These are phyloP conservation scores for Schizaphis graminum DNA, from an alignment of 2,888 invertebrate genomes.

Conservation along the genomic window DNA sequence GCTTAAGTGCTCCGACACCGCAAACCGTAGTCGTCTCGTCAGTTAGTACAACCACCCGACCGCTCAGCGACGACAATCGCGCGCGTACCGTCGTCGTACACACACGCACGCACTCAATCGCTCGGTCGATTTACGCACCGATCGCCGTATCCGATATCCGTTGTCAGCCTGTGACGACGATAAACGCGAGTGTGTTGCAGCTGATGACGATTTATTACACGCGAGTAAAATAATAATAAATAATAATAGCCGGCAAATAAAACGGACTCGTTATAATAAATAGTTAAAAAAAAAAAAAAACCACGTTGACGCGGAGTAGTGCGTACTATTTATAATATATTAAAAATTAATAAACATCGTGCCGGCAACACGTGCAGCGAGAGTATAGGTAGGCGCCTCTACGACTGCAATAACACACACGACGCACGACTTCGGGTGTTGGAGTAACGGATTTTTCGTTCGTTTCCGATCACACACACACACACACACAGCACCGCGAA, in stretches of 20 bases:
- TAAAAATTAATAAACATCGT: background rate
- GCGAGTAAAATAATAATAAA: background rate
- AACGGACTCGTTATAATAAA: background rate
- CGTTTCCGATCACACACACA: background rate
- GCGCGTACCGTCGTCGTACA: constrained; percentile 51
- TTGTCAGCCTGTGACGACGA: background rate
- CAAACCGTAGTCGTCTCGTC: constrained; percentile 52
- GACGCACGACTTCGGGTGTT: background rate
- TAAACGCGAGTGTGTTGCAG: background rate
- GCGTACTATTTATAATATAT: no score
- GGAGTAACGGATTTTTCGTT: background rate
- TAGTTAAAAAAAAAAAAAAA: background rate
- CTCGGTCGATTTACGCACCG: constrained; percentile 42
- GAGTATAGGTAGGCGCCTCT: background rate
- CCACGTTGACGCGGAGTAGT: background rate
- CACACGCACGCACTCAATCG: constrained; percentile 2
- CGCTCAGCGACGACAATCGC: constrained; percentile 62
- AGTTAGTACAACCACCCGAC: constrained; percentile 33
- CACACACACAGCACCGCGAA: background rate
- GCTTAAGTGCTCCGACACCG: constrained; percentile 64
- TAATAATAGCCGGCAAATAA: background rate
- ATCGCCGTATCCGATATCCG: constrained; percentile 7
- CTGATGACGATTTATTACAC: background rate
- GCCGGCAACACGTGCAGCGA: background rate
- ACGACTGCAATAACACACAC: background rate